Conservation (phyloP, 2,888 invertebrate genomes). For the Drosophila lacicola region DNA sequence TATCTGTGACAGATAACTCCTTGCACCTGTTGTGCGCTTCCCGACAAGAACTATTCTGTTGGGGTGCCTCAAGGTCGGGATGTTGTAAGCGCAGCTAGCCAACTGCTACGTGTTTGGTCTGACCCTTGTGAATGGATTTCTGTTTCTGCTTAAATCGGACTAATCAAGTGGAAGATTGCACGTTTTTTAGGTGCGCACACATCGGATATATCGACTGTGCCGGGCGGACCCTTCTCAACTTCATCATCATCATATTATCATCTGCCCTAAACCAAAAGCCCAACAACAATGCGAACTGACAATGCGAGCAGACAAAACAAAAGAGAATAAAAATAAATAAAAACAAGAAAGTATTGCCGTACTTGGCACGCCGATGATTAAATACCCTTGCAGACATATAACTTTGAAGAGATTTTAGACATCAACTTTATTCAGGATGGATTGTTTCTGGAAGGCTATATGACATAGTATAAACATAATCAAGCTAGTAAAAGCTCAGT, state of each 20-base stretch:
- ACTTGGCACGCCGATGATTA: neutral
- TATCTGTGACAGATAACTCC: conserved; percentile 1
- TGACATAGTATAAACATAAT: too few species aligned
- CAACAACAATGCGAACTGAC: conserved; percentile 73
- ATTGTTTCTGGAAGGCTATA: too few species aligned
- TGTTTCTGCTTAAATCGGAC: conserved; percentile 53
- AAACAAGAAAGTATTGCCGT: neutral
- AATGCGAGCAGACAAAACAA: conserved; percentile 61
- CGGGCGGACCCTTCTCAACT: conserved; percentile 77
- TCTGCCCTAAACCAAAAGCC: conserved; percentile 35
- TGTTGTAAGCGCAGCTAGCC: conserved; percentile 34
- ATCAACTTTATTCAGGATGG: too few species aligned
- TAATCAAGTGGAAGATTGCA: conserved; percentile 81
- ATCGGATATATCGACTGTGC: conserved; percentile 53
- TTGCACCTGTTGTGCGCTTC: conserved; percentile 59
- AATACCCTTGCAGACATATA: neutral
- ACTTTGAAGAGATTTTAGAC: too few species aligned
- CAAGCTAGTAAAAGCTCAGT: too few species aligned
- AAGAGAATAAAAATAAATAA: conserved; percentile 35
- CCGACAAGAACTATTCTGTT: conserved; percentile 65
- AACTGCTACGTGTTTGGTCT: conserved; percentile 19
- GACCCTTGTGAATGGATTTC: conserved; percentile 27
- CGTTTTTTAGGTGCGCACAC: conserved; percentile 60
- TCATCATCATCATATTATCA: conserved; percentile 73
- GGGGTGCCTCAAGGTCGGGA: conserved; percentile 64